Percentiles rank a stretch among this genome's conserved stretches.
Conservation (phyloP, 2,797 vertebrate species). For the Peromyscus aztecus region DNA sequence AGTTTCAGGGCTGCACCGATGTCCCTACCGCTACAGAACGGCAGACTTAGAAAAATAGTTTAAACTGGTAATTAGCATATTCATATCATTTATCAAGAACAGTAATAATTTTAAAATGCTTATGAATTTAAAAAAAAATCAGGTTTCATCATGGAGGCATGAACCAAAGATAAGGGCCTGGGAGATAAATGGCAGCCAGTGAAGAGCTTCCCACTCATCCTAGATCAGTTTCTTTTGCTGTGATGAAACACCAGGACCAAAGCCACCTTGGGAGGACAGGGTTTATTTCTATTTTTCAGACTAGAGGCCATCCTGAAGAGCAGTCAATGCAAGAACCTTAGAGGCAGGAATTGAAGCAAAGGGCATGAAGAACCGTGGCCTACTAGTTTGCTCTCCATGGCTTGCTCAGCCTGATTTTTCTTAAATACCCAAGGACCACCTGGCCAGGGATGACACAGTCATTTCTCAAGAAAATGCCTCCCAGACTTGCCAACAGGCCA, state of each 20-base stretch:
- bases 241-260: not conserved
- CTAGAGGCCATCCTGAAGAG: not conserved
- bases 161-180: not conserved
- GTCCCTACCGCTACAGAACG: not conserved
- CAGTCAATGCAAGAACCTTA: not conserved
- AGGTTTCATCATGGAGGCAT: not conserved
- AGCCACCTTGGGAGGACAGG: not conserved
- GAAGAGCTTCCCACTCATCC: not conserved
- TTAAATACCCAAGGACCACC: not conserved
- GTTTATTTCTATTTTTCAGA: not conserved
- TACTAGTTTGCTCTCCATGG: not conserved
- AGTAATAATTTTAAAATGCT: not conserved
- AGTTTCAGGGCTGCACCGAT: not conserved
- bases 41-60: not conserved
- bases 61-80: not conserved
- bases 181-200: not conserved
- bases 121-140: slow-evolving; percentile 12
- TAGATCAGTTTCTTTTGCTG: not conserved
- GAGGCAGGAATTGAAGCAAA: not conserved
- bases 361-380: not conserved
- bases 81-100: not conserved
- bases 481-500: not conserved
- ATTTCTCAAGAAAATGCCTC: not conserved
- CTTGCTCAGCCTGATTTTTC: not conserved
- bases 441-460: not conserved